Evolutionary conservation across 2,888 invertebrate genomes (phyloP).

Genomic region (Drosophila ezoana): DNA sequence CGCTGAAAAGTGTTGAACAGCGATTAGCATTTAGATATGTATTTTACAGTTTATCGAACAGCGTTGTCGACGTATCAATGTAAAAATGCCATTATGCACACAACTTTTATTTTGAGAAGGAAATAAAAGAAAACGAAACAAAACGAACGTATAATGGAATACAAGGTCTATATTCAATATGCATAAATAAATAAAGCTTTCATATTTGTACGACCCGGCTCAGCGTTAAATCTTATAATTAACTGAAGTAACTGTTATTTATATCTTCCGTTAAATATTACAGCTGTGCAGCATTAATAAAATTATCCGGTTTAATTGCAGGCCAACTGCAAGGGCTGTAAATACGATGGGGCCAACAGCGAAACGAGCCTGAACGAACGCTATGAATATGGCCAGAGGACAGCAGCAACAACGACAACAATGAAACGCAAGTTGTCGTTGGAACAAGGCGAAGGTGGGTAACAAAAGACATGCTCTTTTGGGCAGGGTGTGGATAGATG

Average conservation of each 20-base stretch:
- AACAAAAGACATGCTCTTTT: constrained; percentile 11
- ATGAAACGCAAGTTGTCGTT: constrained; percentile 55
- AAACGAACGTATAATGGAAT: too few species aligned
- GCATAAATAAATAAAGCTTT: neutral
- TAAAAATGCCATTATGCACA: too few species aligned
- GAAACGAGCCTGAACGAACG: constrained; percentile 81
- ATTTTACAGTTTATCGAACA: too few species aligned
- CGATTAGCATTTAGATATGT: too few species aligned
- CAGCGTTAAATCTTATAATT: neutral
- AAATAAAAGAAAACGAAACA: too few species aligned
- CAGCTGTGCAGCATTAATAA: constrained; percentile 24
- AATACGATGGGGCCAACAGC: constrained; percentile 83
- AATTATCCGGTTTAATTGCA: constrained; percentile 54
- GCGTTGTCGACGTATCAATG: too few species aligned
- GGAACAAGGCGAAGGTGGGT: constrained; percentile 79
- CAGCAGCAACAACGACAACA: constrained; percentile 26
- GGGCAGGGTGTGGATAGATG: neutral
- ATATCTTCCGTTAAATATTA: constrained; percentile 7
- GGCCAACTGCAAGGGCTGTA: constrained; percentile 83
- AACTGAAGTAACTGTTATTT: constrained; percentile 16
- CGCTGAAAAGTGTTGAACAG: too few species aligned
- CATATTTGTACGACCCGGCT: neutral
- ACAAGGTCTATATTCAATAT: neutral
- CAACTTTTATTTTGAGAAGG: too few species aligned
- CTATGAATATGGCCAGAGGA: constrained; percentile 77